These are phyloP conservation scores for Imbricaverruca yamaguchii DNA, from an alignment of 2,888 invertebrate genomes.

Conservation along the genomic window DNA sequence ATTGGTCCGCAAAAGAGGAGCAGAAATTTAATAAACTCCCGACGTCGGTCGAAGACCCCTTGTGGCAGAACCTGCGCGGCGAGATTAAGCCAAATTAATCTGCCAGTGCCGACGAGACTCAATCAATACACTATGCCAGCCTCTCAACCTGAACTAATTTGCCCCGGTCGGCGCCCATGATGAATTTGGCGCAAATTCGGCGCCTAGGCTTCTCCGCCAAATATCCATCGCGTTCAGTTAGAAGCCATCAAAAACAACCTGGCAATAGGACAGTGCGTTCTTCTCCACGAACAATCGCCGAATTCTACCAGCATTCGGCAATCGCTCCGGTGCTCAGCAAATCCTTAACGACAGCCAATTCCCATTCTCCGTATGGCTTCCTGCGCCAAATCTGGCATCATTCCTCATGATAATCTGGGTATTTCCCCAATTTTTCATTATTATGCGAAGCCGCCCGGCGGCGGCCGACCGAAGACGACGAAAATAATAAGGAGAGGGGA, in stretches of 20 bases:
- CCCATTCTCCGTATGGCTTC: not conserved
- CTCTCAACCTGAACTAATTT: too few species aligned
- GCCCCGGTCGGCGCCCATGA: too few species aligned
- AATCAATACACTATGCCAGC: not conserved
- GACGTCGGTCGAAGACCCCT: not conserved
- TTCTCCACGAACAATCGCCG: not conserved
- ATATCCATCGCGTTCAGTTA: too few species aligned
- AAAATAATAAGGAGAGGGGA: not conserved
- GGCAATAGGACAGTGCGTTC: too few species aligned
- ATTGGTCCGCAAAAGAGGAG: not conserved
- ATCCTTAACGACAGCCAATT: not conserved
- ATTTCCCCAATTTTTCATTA: slow-evolving; percentile 12
- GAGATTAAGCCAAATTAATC: not conserved
- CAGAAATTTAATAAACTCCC: slow-evolving; percentile 2
- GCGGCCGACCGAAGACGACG: not conserved
- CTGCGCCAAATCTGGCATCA: slow-evolving; percentile 13
- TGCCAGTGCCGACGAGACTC: not conserved
- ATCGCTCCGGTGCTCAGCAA: not conserved
- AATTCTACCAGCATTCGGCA: too few species aligned
- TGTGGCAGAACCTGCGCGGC: not conserved
- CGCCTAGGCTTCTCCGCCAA: too few species aligned
- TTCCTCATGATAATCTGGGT: slow-evolving; percentile 19
- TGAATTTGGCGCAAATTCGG: too few species aligned
- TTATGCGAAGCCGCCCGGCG: slow-evolving; percentile 9
- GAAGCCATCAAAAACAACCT: too few species aligned